Evolutionary conservation across 2,113 vertebrate genomes (phyloP).

Genomic region (Catagonus wagneri): DNA sequence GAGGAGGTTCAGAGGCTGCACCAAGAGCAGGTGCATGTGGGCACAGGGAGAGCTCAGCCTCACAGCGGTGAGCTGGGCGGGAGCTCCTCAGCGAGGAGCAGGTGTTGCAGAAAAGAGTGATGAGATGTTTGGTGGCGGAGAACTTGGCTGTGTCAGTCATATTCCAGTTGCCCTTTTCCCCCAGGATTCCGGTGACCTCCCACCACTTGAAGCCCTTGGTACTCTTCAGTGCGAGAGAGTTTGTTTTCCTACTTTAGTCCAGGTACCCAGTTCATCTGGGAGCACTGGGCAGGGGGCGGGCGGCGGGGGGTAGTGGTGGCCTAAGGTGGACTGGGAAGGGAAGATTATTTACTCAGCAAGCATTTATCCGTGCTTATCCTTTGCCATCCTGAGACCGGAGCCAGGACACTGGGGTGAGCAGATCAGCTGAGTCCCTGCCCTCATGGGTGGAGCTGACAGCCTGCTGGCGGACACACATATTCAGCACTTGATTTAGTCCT

Average conservation of each 20-base stretch:
- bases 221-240: background rate
- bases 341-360: background rate
- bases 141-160: background rate
- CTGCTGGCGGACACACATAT: background rate
- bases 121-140: background rate
- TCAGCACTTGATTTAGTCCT: background rate
- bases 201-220: background rate
- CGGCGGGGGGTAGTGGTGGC: background rate
- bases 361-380: background rate
- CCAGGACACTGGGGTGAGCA: background rate
- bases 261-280: background rate
- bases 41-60: background rate
- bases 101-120: background rate
- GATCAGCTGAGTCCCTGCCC: background rate
- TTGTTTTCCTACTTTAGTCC: background rate
- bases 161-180: background rate
- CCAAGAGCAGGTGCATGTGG: constrained; percentile 77
- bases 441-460: background rate
- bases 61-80: background rate
- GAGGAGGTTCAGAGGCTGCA: constrained; percentile 73
- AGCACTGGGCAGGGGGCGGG: background rate
- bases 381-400: background rate
- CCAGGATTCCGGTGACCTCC: background rate
- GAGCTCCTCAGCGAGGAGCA: background rate
- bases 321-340: background rate